A percentile compares a stretch with the other conserved stretches of the same genome.
These are phyloP conservation scores for Emydoidea blandingii DNA, from an alignment of 2,797 vertebrate genomes.

Conservation along the genomic window DNA sequence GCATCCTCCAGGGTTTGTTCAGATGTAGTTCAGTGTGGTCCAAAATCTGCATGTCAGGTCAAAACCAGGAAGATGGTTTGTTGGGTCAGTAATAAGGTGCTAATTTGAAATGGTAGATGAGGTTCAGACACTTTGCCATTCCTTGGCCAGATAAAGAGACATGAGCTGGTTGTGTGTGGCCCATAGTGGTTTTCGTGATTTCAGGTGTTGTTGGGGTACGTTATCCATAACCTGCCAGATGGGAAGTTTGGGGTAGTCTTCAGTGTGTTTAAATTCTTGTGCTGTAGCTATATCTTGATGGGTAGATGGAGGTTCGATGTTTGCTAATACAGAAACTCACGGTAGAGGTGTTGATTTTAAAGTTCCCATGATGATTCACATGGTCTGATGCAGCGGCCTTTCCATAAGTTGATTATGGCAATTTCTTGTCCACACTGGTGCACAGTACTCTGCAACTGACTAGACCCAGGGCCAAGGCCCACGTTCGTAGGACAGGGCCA, in stretches of 20 bases:
- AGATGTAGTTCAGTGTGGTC: neutral
- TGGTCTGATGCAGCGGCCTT: neutral
- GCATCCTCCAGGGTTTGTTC: neutral
- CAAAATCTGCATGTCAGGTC: neutral
- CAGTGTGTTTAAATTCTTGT: neutral
- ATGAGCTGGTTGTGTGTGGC: neutral
- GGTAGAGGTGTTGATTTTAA: neutral
- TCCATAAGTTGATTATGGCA: neutral
- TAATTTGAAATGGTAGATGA: neutral
- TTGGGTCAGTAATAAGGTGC: neutral
- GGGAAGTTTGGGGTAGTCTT: neutral
- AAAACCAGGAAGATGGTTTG: neutral
- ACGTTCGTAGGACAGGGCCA: neutral
- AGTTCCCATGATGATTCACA: neutral
- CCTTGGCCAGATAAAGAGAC: neutral
- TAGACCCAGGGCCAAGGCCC: neutral
- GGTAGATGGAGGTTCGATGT: neutral
- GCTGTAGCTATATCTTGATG: neutral
- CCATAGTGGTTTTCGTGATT: neutral
- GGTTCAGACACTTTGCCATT: neutral
- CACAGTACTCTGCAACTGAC: neutral
- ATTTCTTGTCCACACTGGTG: neutral
- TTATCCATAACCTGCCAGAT: neutral
- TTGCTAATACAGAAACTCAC: neutral
- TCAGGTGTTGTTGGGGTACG: neutral